phyloP scores from a whole-genome alignment of 1,140 invertebrate genomes.

The Lamellibrachia luymesi region DNA sequence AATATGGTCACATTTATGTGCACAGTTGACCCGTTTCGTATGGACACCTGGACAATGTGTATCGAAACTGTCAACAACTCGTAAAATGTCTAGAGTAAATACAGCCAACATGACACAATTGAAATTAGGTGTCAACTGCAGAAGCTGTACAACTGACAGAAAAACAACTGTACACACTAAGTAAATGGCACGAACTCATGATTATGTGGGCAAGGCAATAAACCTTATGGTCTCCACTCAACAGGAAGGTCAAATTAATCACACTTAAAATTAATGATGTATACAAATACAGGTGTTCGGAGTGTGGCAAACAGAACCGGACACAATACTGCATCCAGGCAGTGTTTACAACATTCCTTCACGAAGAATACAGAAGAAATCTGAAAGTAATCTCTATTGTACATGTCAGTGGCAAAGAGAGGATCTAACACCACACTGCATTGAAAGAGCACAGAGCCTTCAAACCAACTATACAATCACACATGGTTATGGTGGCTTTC shows the following conservation, averaged over 20 bases:
- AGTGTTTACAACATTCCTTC: not conserved
- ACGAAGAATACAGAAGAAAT: not conserved
- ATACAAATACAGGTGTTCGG: not conserved
- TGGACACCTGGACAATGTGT: not conserved
- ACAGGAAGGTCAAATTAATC: not conserved
- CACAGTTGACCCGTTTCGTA: not conserved
- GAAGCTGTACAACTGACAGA: not conserved
- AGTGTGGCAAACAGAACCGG: not conserved
- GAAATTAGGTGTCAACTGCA: not conserved
- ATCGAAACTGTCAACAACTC: not conserved
- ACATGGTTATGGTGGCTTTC: not conserved
- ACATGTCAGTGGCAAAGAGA: not conserved
- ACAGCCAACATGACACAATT: not conserved
- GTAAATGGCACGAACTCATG: not conserved
- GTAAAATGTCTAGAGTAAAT: not conserved
- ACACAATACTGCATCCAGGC: not conserved
- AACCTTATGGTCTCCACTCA: not conserved
- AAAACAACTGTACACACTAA: not conserved
- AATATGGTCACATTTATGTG: not conserved
- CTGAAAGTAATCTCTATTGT: not conserved
- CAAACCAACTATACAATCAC: not conserved
- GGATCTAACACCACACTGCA: not conserved
- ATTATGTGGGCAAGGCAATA: not conserved
- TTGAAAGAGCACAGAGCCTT: not conserved
- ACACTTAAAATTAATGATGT: not conserved